Percentiles rank a stretch among this genome's conserved stretches.
These are phyloP conservation scores for Hexactinellida sp. DNA, from an alignment of 37 sponge, comb jelly and placozoan genomes.

Conservation along the genomic window DNA sequence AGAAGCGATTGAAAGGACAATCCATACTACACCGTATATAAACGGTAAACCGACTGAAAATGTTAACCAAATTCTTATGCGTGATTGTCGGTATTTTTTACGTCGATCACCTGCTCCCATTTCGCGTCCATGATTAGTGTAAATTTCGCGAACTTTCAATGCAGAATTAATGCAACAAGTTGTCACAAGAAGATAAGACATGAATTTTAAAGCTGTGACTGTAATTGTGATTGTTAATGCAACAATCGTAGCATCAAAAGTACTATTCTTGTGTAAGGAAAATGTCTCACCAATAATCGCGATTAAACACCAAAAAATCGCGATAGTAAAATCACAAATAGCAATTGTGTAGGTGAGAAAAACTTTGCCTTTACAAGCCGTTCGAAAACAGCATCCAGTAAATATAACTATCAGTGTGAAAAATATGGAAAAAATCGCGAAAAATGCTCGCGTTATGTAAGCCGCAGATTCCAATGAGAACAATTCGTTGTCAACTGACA, in stretches of 20 bases:
- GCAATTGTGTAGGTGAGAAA: neutral
- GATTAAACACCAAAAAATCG: neutral
- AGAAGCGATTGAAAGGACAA: neutral
- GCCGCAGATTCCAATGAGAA: neutral
- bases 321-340: neutral
- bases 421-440: neutral
- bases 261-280: neutral
- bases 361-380: constrained; percentile 15
- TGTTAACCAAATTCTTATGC: neutral
- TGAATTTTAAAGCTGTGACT: neutral
- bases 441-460: neutral
- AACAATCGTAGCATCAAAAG: neutral
- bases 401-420: neutral
- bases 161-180: neutral
- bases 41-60: neutral
- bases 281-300: constrained; percentile 1
- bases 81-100: constrained; percentile 2
- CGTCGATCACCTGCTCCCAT: constrained; percentile 11
- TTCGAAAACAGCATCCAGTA: neutral
- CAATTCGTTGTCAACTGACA: neutral
- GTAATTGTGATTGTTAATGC: neutral
- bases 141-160: neutral
- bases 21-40: neutral
- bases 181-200: neutral
- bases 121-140: neutral